Evolutionary conservation across 2,888 invertebrate species (phyloP).

Genomic region (Esperia sulphurella): DNA sequence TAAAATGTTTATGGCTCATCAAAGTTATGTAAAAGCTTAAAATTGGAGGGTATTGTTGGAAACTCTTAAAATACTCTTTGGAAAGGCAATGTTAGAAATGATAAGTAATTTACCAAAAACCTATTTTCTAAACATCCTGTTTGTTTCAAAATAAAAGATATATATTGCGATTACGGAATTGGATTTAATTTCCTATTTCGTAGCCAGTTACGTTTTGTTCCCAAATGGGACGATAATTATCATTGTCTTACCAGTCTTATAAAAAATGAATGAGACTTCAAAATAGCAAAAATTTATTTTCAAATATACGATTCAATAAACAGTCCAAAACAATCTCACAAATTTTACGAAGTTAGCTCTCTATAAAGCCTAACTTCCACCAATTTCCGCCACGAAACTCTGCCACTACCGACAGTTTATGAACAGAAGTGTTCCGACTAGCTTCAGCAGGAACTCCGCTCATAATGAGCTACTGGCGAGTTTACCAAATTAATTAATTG

Average conservation of each 20-base stretch:
- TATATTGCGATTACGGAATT: too few species aligned
- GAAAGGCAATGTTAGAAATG: too few species aligned
- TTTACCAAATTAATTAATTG: conserved; percentile 31
- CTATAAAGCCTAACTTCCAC: conserved; percentile 21
- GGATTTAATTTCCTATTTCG: too few species aligned
- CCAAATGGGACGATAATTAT: too few species aligned
- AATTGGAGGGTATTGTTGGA: not conserved
- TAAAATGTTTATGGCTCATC: conserved; percentile 18
- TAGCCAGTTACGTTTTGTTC: too few species aligned
- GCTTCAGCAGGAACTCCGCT: conserved; percentile 14
- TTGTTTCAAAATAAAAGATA: too few species aligned
- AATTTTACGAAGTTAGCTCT: conserved; percentile 31
- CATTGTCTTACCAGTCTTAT: too few species aligned
- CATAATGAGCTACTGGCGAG: conserved; percentile 26
- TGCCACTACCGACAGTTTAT: conserved; percentile 18
- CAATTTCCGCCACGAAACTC: conserved; percentile 21
- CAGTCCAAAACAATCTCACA: conserved; percentile 15
- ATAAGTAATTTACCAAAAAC: too few species aligned
- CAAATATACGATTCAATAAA: conserved; percentile 5
- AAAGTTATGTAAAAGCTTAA: conserved; percentile 12
- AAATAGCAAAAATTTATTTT: not conserved
- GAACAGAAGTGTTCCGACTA: conserved; percentile 25
- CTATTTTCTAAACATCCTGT: too few species aligned
- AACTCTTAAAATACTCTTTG: too few species aligned
- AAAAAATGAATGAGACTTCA: not conserved